These are phyloP conservation scores for Synanceia verrucosa DNA, from an alignment of 2,797 vertebrate genomes.

Conservation along the genomic window DNA sequence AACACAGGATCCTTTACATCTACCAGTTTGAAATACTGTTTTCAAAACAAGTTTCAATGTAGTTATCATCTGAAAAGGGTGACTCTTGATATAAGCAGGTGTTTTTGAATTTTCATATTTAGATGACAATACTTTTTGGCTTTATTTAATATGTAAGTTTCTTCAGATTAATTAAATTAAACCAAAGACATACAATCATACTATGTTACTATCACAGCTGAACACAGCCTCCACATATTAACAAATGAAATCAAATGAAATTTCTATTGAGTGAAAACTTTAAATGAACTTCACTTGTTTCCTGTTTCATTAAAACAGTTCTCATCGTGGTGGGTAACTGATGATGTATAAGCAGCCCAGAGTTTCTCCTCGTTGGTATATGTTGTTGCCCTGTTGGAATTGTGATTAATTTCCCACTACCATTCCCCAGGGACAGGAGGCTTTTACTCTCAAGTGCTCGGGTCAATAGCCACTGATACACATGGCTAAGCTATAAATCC, in stretches of 20 bases:
- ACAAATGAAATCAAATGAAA: not conserved
- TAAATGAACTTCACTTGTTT: not conserved
- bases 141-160: not conserved
- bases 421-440: conserved; percentile 22
- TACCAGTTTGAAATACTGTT: not conserved
- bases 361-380: conserved; percentile 7
- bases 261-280: not conserved
- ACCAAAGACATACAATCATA: not conserved
- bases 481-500: conserved; percentile 54
- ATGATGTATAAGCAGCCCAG: conserved; percentile 12
- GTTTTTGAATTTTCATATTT: not conserved
- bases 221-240: not conserved
- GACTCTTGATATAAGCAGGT: not conserved
- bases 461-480: conserved; percentile 58
- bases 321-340: not conserved
- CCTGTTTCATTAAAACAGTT: not conserved
- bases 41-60: not conserved
- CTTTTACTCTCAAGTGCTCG: conserved; percentile 48
- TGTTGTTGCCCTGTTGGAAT: conserved; percentile 30
- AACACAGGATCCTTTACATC: not conserved
- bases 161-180: not conserved
- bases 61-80: not conserved
- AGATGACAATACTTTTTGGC: not conserved
- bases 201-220: not conserved
- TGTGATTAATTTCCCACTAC: conserved; percentile 47